Percentiles rank a stretch among this genome's conserved stretches.
Conservation (phyloP, 1,140 invertebrate genomes). For the Dreissena rostriformis region DNA sequence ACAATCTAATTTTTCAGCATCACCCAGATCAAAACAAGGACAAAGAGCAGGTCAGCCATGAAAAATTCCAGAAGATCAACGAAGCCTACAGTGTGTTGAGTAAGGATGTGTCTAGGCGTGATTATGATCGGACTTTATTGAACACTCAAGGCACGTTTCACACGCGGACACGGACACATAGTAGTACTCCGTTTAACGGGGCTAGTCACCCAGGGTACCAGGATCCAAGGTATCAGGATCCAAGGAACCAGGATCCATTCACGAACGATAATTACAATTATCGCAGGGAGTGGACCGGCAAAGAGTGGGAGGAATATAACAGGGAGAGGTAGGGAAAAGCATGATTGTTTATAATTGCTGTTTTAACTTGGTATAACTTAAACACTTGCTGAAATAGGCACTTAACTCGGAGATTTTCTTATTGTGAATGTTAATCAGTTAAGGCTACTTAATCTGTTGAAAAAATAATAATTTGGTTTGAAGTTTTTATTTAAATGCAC, state of each 20-base stretch:
- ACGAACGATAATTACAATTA: background rate
- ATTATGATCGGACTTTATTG: constrained; percentile 82
- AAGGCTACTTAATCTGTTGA: no score
- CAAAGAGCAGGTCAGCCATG: constrained; percentile 79
- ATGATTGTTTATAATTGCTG: no score
- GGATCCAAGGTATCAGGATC: background rate
- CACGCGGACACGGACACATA: background rate
- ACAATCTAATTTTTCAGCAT: constrained; percentile 75
- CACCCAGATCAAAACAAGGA: constrained; percentile 85
- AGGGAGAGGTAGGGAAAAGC: background rate
- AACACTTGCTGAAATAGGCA: no score
- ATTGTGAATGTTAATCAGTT: no score
- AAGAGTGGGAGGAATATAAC: background rate
- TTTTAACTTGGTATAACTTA: no score
- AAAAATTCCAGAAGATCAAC: constrained; percentile 85
- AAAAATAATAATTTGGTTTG: no score
- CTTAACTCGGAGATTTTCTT: no score
- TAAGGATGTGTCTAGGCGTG: constrained; percentile 82
- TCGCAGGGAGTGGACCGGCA: background rate
- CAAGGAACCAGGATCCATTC: constrained; percentile 10
- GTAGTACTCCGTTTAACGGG: background rate
- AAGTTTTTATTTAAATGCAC: no score
- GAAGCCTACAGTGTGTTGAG: constrained; percentile 86
- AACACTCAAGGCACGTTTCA: background rate
- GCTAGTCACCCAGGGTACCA: background rate